Evolutionary conservation across 2,888 invertebrate genomes (phyloP).

Genomic region (Ectemnius continuus): DNA sequence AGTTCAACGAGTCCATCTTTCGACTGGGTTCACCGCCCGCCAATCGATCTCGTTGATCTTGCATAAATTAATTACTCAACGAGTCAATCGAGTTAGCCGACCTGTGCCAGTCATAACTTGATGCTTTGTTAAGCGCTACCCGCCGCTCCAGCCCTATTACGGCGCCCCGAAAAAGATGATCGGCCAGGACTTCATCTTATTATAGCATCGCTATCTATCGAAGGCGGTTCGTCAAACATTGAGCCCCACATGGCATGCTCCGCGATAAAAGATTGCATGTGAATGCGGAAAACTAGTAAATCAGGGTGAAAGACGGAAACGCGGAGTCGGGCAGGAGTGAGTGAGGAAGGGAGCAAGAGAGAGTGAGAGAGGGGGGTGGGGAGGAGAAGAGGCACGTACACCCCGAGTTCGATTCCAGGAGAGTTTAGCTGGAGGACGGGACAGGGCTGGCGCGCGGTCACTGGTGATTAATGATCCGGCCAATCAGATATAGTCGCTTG

Average conservation of each 20-base stretch:
- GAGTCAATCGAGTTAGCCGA: constrained; percentile 66
- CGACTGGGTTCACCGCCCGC: constrained; percentile 23
- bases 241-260: neutral
- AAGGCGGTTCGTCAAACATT: constrained; percentile 40
- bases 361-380: constrained; percentile 27
- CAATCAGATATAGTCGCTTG: constrained; percentile 70
- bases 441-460: constrained; percentile 68
- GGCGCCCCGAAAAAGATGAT: constrained; percentile 12
- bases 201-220: constrained; percentile 32
- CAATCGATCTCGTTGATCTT: constrained; percentile 63
- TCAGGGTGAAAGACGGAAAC: constrained; percentile 27
- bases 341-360: neutral
- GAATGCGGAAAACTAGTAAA: constrained; percentile 12
- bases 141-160: constrained; percentile 24
- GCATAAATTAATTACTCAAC: constrained; percentile 68
- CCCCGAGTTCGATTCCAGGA: constrained; percentile 67
- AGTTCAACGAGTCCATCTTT: constrained; percentile 48
- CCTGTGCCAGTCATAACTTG: constrained; percentile 60
- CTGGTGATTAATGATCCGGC: constrained; percentile 72
- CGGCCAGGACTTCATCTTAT: constrained; percentile 20
- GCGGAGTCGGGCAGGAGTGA: neutral
- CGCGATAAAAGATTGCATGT: constrained; percentile 23
- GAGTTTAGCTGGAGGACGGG: constrained; percentile 65
- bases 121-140: constrained; percentile 49
- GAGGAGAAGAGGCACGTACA: constrained; percentile 62